These are phyloP conservation scores for Coryphaenoides rupestris DNA, from an alignment of 2,113 vertebrate genomes.

Conservation along the genomic window DNA sequence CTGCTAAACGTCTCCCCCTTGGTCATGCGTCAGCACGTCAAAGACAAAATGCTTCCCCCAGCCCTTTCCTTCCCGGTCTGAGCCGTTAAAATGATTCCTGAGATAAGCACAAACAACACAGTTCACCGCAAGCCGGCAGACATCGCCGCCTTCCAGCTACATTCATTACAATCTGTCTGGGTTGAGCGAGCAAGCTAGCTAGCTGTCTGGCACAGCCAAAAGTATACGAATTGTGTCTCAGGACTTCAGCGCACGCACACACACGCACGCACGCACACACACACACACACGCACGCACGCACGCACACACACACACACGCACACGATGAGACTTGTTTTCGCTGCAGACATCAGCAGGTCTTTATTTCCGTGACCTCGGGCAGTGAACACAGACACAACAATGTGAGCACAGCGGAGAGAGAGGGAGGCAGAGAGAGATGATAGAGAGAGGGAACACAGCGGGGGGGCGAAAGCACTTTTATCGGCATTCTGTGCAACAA, in stretches of 20 bases:
- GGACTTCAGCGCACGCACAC: background rate
- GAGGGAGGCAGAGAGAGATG: background rate
- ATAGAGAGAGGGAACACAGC: background rate
- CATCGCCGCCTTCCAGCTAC: background rate
- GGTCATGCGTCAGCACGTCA: too few species aligned
- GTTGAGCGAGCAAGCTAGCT: background rate
- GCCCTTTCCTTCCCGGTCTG: too few species aligned
- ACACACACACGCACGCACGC: too few species aligned
- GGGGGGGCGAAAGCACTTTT: too few species aligned
- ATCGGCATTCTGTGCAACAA: too few species aligned
- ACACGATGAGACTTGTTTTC: constrained; percentile 57
- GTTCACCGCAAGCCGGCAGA: background rate
- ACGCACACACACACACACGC: background rate
- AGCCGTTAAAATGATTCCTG: constrained; percentile 16
- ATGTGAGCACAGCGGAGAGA: constrained; percentile 39
- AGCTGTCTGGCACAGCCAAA: constrained; percentile 42
- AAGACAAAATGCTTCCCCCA: too few species aligned
- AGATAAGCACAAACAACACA: background rate
- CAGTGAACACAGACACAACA: constrained; percentile 55
- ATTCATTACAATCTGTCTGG: constrained; percentile 26
- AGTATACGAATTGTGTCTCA: constrained; percentile 20
- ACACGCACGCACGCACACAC: constrained; percentile 13
- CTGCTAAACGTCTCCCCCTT: too few species aligned
- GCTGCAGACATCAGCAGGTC: constrained; percentile 32
- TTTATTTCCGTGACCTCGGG: constrained; percentile 61